phyloP scores from a whole-genome alignment of 2,888 invertebrate species.

The Rotaria sp. region DNA sequence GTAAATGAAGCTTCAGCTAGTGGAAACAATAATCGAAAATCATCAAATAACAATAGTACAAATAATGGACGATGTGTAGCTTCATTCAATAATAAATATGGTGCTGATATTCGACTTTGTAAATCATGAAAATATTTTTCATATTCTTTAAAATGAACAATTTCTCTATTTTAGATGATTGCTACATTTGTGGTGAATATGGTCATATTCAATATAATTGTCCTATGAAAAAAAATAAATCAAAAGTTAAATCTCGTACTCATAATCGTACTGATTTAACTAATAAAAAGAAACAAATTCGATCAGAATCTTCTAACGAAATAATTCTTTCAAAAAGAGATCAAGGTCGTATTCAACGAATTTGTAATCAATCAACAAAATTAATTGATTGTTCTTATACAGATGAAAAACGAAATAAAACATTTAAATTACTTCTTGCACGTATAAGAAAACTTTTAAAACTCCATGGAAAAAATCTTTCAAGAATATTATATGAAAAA shows the following conservation, averaged over 20 bases:
- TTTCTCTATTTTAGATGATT: neutral
- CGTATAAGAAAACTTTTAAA: neutral
- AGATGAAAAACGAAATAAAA: neutral
- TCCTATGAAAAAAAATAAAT: neutral
- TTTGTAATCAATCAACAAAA: neutral
- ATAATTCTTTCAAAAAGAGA: neutral
- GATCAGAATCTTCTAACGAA: neutral
- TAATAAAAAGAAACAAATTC: neutral
- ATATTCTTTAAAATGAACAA: neutral
- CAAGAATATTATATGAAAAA: neutral
- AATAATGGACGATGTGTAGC: neutral
- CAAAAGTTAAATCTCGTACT: neutral
- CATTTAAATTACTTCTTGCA: neutral
- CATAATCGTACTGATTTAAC: neutral
- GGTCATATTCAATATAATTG: neutral
- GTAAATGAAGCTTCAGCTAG: neutral
- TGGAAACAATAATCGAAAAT: neutral
- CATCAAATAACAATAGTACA: neutral
- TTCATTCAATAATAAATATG: neutral
- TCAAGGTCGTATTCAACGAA: neutral
- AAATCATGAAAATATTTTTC: neutral
- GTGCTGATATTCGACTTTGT: neutral
- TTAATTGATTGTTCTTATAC: neutral
- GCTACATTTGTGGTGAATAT: neutral
- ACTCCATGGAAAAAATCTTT: neutral